Conservation (phyloP, 2,888 invertebrate genomes). For the Hartigia nigra region DNA sequence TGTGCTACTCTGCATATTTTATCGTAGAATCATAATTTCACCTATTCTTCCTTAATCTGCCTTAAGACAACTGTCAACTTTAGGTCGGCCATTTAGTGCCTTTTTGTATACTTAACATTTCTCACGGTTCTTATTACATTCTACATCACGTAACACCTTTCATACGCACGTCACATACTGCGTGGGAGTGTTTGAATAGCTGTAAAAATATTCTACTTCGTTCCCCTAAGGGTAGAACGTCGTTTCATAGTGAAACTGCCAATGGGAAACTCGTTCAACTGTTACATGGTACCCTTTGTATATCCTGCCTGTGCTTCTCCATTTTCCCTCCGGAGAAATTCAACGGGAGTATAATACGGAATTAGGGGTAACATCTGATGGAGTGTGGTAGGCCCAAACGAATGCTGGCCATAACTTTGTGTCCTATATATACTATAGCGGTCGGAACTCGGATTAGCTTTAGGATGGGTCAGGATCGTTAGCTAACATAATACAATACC, state of each 20-base stretch:
- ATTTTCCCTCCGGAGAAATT: neutral
- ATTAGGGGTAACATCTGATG: neutral
- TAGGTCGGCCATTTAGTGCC: neutral
- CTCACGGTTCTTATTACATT: neutral
- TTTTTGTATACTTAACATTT: neutral
- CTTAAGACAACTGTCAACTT: neutral
- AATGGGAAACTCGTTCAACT: neutral
- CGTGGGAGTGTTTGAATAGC: slow-evolving; percentile 8
- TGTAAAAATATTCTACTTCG: slow-evolving; percentile 2
- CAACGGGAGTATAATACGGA: neutral
- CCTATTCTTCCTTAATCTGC: neutral
- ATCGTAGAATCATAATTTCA: neutral
- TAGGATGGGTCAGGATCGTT: neutral
- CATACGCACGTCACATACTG: neutral
- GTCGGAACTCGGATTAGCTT: neutral
- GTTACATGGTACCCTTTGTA: neutral
- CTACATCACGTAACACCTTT: neutral
- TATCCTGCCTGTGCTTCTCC: neutral
- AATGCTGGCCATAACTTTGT: neutral
- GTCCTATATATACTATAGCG: neutral
- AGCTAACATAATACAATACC: neutral
- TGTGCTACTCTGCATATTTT: neutral
- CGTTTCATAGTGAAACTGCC: neutral
- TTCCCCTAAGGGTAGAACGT: neutral
- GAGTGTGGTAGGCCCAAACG: neutral